Evolutionary conservation across 2,888 invertebrate species (phyloP).

Genomic region (Folsomia manolachei): DNA sequence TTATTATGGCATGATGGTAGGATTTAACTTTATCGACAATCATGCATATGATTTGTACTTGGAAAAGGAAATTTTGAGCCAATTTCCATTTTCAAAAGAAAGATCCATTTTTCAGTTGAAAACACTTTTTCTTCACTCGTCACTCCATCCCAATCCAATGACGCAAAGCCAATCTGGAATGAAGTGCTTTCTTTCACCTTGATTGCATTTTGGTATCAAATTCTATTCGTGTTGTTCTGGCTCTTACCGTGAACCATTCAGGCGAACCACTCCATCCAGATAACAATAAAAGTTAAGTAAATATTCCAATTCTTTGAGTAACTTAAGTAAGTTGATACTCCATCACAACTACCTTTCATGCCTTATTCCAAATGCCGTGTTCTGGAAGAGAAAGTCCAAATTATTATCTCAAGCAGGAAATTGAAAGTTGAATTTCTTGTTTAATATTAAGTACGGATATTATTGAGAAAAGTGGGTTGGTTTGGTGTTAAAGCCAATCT

Average conservation of each 20-base stretch:
- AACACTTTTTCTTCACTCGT: neutral
- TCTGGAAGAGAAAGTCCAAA: neutral
- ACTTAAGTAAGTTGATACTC: neutral
- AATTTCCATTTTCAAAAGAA: neutral
- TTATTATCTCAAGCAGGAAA: neutral
- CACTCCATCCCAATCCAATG: constrained; percentile 13
- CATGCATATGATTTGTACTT: neutral
- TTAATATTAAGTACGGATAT: constrained; percentile 1
- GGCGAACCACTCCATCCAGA: neutral
- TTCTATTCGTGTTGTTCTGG: no score
- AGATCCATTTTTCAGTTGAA: constrained; percentile 4
- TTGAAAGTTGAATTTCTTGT: constrained; percentile 3
- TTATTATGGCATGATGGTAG: neutral
- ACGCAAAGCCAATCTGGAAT: constrained; percentile 18
- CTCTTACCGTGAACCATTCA: neutral
- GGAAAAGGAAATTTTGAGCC: neutral
- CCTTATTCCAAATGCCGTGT: neutral
- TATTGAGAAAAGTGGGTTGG: neutral
- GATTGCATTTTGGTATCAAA: neutral
- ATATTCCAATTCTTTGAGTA: neutral
- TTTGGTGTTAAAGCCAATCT: neutral
- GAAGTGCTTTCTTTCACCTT: neutral
- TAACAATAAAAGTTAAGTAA: neutral
- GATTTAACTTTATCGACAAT: neutral
- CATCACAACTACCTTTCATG: neutral